Evolutionary conservation across 2,888 invertebrate genomes (phyloP), one percentile per base, ranked within the genome.

Genomic region (Scaptomyza reducta): DNA sequence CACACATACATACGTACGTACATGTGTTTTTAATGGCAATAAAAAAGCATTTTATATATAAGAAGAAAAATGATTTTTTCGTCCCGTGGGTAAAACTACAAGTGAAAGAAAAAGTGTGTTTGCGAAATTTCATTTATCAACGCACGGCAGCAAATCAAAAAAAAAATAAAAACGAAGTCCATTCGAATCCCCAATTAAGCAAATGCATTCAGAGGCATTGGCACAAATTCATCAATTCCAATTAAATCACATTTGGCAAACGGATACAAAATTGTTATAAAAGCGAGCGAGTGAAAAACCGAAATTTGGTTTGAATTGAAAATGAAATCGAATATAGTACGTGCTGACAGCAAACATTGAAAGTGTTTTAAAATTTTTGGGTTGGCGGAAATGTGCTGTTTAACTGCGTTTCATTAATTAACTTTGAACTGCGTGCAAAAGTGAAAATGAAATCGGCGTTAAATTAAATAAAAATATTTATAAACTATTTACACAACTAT

Each of bases 181-280:
- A 71, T 72, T 79, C 67, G 73, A 74, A 65, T 69, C 44, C 70
- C 60, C 87, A 87, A 87, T 81, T 84, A 81, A 80, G 65, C 78
- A 74, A 86, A 74, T 83, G 84, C 83, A 66, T 64, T 27, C 27
- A 7, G 27, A 10, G n/a, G 57, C 40, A 31, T 3, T 10, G 31
- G 10, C 9, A 31, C 10, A 71, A 69, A 86, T 77, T 65, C 84
- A 84, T 81, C 78, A 87, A 87, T 84, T 79, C 62, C 87, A 83
- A 86, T 87, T 87, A 65, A 59, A 49, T 57, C 47, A 49, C 51
- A 58, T 40, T 42, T 64, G 46, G 31, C 31, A 1, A 40, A 33
- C 38, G 49, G 29, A 25, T 16, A 11, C 6, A 25, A 61, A n/a
- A 38, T 27, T 9, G 27, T 9, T 10, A 31, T 14, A 38, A 14